These are phyloP conservation scores for Hydrocynus forskahlii DNA, from an alignment of 2,797 vertebrate species.

Conservation along the genomic window DNA sequence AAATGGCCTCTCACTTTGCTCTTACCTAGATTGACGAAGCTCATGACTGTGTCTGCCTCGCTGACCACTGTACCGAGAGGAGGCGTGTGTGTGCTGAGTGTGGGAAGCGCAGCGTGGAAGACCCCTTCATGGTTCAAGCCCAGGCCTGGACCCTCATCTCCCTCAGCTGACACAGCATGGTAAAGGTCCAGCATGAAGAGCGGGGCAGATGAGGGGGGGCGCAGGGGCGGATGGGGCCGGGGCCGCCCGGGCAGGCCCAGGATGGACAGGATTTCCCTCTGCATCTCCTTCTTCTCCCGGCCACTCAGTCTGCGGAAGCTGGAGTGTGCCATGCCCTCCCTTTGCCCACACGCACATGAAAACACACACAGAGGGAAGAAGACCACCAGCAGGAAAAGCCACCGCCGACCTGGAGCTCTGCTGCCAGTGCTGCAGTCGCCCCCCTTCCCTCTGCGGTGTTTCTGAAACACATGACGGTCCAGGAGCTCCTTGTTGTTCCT, in stretches of 20 bases:
- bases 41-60: conserved; percentile 93
- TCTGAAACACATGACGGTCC: background rate
- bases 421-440: background rate
- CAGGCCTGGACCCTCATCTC: conserved; percentile 74
- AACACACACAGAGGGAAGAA: conserved; percentile 66
- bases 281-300: conserved; percentile 91
- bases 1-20: background rate
- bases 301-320: conserved; percentile 85
- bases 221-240: conserved; percentile 78
- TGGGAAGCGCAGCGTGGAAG: conserved; percentile 76
- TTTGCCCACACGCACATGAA: conserved; percentile 74
- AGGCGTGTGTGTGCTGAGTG: conserved; percentile 82
- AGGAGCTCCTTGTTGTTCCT: conserved; percentile 22
- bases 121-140: conserved; percentile 55
- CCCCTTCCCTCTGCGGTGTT: conserved; percentile 23
- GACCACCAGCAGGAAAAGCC: conserved; percentile 68
- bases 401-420: conserved; percentile 40
- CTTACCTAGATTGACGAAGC: conserved; percentile 97
- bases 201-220: conserved; percentile 84
- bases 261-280: conserved; percentile 92
- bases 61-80: conserved; percentile 83
- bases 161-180: conserved; percentile 86
- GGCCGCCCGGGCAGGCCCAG: conserved; percentile 87
- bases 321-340: conserved; percentile 78
- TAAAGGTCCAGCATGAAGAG: conserved; percentile 97